Base-by-base conservation (phyloP, 2,797 vertebrate genomes). In the Etheostoma nigrum region DNA sequence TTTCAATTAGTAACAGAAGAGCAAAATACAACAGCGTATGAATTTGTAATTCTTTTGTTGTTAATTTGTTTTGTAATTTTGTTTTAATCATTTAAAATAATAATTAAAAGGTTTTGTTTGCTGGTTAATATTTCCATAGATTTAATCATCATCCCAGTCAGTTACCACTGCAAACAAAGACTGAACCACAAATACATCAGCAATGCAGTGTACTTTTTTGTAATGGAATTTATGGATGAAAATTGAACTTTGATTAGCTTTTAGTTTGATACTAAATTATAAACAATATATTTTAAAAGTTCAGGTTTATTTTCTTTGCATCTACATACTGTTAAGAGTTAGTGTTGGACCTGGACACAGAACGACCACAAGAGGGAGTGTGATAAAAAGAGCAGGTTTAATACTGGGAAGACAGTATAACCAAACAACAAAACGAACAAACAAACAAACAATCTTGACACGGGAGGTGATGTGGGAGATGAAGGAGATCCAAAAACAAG, bases 1-100 rank as follows among this genome's bases (percentile, higher is more conserved):
- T 63, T 55, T 78, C 48, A 27, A 72, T 69, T 72, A 66, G 47
- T 30, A 49, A 49, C 40, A 70, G 25, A 53, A 61, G 19, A 53
- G 52, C 30, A 44, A 75, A 73, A 52, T 51, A 67, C 19, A 51
- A 58, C 21, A 55, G 6, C 15, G 27, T 74, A 53, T 44, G 4
- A 52, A 49, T 59, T 51, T 55, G 47, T 53, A 23, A 59, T 55
- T 48, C 6, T 10, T 23, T 23, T 23, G 21, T 23, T 23, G 21
- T 23, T 23, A 23, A 21, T 66, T 61, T 68, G 73, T 33, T 67
- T 64, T 48, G 13, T 45, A 27, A 59, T 68, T 33, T 14, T 5
- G 47, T 48, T 76, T 14, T 10, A 44, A 18, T 70, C 5, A 45
- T 16, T 40, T 19, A 60, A 54, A 21, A 52, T 5, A 5, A 33